Percentiles rank a stretch among this genome's conserved stretches.
These are phyloP conservation scores for Plecturocebus donacophilus DNA, from an alignment of 2,113 vertebrate species.

Conservation along the genomic window DNA sequence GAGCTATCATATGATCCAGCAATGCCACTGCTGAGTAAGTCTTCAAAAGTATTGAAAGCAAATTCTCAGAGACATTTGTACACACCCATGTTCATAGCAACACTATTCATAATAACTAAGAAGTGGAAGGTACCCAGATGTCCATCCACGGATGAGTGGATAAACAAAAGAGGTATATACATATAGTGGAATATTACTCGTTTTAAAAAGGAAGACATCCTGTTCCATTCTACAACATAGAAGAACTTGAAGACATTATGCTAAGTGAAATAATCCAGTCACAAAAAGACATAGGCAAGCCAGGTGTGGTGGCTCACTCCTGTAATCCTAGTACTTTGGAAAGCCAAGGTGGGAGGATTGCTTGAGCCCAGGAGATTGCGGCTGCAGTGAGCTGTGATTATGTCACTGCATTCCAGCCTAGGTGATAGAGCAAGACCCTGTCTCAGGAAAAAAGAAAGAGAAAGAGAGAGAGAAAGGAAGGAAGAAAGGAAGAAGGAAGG, in stretches of 20 bases:
- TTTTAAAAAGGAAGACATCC: background rate
- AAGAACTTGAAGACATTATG: background rate
- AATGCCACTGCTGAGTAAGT: background rate
- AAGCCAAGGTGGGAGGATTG: too few species aligned
- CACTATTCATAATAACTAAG: background rate
- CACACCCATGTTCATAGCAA: background rate
- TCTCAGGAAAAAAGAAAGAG: too few species aligned
- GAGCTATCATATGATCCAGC: background rate
- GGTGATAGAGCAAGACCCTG: too few species aligned
- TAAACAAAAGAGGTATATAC: background rate
- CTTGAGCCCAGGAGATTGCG: too few species aligned
- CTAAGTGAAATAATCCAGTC: background rate
- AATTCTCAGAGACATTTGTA: background rate
- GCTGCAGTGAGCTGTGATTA: too few species aligned
- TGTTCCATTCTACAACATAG: background rate
- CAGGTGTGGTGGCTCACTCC: too few species aligned
- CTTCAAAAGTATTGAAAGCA: background rate
- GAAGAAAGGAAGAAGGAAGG: too few species aligned
- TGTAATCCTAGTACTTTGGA: too few species aligned
- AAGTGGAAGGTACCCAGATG: background rate
- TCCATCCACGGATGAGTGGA: too few species aligned
- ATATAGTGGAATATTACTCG: background rate
- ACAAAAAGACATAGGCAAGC: background rate
- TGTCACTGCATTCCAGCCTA: too few species aligned
- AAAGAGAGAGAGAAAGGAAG: too few species aligned